phyloP scores from a whole-genome alignment of 2,888 invertebrate genomes.

The Drosophila hamatofila region DNA sequence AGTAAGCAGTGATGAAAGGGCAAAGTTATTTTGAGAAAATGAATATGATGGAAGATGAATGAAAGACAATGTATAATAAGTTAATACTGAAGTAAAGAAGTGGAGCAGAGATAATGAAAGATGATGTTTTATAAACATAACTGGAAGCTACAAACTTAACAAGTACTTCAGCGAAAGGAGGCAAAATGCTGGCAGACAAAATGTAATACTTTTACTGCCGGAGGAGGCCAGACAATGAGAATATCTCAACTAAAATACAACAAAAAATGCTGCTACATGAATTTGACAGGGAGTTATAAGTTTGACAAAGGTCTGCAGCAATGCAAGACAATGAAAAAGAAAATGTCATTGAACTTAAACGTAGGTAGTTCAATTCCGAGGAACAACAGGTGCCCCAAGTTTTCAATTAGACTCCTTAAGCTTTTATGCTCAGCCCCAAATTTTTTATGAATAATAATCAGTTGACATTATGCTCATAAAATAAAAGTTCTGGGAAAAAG shows the following conservation, averaged over 20 bases:
- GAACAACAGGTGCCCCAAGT: slow-evolving; percentile 1
- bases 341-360: neutral
- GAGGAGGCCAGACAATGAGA: too few species aligned
- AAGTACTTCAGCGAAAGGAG: neutral
- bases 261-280: neutral
- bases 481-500: neutral
- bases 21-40: neutral
- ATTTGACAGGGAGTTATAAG: neutral
- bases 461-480: neutral
- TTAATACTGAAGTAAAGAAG: neutral
- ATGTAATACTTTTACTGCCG: too few species aligned
- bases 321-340: neutral
- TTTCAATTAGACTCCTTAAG: slow-evolving; percentile 10
- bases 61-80: neutral
- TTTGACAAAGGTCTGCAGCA: neutral
- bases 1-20: neutral
- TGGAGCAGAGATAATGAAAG: neutral
- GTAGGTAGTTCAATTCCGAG: neutral
- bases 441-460: slow-evolving; percentile 4
- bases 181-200: neutral
- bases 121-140: neutral
- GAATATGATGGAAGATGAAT: neutral
- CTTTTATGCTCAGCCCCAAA: neutral
- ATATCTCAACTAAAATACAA: too few species aligned
- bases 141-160: neutral